These are phyloP conservation scores for Catharus ustulatus DNA, from an alignment of 2,797 vertebrate genomes.

Conservation along the genomic window DNA sequence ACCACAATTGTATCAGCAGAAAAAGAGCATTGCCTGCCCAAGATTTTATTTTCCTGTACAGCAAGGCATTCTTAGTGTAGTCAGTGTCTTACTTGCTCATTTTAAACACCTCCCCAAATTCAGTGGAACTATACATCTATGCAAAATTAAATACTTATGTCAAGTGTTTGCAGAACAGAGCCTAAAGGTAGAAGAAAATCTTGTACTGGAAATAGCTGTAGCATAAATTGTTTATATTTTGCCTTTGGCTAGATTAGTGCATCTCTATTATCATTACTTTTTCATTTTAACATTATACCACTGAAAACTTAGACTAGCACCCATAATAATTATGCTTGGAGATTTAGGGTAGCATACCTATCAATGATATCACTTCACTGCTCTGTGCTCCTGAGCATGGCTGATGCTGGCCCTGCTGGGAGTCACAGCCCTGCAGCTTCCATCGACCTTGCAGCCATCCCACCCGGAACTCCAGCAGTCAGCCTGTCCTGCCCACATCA, in stretches of 20 bases:
- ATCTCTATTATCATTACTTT: conserved; percentile 31
- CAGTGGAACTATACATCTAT: background rate
- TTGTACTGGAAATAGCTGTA: conserved; percentile 14
- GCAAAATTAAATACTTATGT: conserved; percentile 32
- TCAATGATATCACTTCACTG: background rate
- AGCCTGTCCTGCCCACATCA: background rate
- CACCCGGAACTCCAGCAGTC: rapidly evolving
- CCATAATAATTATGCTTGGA: background rate
- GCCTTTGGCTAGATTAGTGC: conserved; percentile 11
- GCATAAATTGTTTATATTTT: conserved; percentile 51
- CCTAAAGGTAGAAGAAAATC: conserved; percentile 13
- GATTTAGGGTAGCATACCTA: background rate
- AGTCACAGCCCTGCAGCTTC: background rate
- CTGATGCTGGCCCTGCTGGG: background rate
- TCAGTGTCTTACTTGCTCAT: background rate
- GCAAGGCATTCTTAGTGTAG: background rate
- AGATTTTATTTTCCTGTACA: background rate
- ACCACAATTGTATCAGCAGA: background rate
- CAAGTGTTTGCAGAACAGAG: conserved; percentile 21
- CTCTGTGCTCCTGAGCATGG: background rate
- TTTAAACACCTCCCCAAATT: background rate
- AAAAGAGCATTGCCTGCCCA: background rate
- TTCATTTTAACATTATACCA: background rate
- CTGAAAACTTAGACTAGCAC: background rate
- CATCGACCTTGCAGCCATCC: background rate